phyloP scores from a whole-genome alignment of 2,113 vertebrate species.

The Esox niger region DNA sequence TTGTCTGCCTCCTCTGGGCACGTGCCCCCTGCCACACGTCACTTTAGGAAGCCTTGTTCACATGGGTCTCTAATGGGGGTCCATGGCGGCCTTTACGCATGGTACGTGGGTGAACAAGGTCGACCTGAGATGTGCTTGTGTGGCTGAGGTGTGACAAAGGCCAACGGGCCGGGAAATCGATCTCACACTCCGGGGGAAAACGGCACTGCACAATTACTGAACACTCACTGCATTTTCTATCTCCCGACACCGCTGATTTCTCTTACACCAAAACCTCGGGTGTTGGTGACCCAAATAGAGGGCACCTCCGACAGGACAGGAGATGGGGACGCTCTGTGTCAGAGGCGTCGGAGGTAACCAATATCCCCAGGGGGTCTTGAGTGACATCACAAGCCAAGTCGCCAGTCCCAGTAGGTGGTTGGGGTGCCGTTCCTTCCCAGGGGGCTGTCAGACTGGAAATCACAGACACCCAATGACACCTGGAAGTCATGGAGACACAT shows the following conservation, averaged over 20 bases:
- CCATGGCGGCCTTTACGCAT: no score
- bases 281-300: conserved; percentile 35
- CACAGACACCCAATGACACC: no score
- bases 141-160: no score
- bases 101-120: no score
- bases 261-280: conserved; percentile 32
- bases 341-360: conserved; percentile 8
- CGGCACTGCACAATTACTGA: conserved; percentile 5
- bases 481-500: no score
- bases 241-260: conserved; percentile 19
- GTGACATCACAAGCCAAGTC: conserved; percentile 46
- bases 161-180: no score
- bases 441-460: not conserved
- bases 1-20: not conserved
- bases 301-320: conserved; percentile 21
- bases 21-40: no score
- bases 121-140: no score
- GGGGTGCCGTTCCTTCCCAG: not conserved
- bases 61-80: no score
- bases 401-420: not conserved
- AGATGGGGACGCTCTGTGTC: conserved; percentile 15
- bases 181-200: not conserved
- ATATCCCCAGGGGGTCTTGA: not conserved
- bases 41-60: no score
- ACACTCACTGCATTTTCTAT: not conserved